These are phyloP conservation scores for Psittacula derbiana DNA, from an alignment of 2,797 vertebrate species.

Conservation along the genomic window DNA sequence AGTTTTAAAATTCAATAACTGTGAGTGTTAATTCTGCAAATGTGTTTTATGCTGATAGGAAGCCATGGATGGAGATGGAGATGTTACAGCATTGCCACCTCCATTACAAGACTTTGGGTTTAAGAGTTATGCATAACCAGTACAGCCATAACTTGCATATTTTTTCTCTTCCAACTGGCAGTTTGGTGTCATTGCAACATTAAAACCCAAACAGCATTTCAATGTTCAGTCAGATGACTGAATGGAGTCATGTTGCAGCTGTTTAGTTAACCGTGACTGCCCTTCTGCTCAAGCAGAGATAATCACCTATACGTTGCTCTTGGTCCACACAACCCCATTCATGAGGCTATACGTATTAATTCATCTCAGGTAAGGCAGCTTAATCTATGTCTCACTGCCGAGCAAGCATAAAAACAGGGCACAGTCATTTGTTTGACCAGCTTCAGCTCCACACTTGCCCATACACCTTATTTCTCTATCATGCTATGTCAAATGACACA, in stretches of 20 bases:
- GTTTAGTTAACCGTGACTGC: neutral
- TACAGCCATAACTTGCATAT: neutral
- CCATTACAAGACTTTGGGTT: neutral
- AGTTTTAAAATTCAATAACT: neutral
- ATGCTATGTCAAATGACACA: neutral
- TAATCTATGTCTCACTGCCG: neutral
- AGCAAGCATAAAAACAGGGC: neutral
- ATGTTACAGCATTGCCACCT: neutral
- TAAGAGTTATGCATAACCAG: neutral
- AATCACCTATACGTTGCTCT: neutral
- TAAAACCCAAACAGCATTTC: neutral
- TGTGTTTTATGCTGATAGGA: neutral
- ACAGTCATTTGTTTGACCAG: neutral
- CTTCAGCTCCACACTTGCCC: neutral
- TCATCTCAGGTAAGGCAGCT: neutral
- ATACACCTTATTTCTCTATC: neutral
- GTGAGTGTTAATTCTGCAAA: neutral
- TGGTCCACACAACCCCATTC: neutral
- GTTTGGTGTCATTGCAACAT: neutral
- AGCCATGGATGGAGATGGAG: neutral
- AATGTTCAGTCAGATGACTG: neutral
- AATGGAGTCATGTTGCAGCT: rapidly evolving
- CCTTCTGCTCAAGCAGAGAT: neutral
- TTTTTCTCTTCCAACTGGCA: neutral
- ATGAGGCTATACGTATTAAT: neutral